Evolutionary conservation across 1,140 invertebrate species (phyloP).

Genomic region (Neotoxoptera formosana): DNA sequence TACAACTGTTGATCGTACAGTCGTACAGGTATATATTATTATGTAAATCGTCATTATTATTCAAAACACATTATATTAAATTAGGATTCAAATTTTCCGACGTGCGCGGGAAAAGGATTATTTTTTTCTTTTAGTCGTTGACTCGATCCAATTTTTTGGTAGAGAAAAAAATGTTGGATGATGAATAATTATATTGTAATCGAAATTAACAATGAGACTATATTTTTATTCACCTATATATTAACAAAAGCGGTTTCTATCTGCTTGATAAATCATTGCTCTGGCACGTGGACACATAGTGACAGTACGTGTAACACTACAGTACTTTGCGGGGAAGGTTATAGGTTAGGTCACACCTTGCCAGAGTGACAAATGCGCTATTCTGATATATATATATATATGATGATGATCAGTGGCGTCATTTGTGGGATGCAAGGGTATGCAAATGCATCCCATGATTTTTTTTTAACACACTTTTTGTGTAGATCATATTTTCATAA

Average conservation of each 20-base stretch:
- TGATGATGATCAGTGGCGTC: too few relatives aligned
- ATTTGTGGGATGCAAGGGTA: too few relatives aligned
- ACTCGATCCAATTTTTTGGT: background rate
- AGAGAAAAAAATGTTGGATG: too few relatives aligned
- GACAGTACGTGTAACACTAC: too few relatives aligned
- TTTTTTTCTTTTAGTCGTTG: background rate
- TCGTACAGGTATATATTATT: background rate
- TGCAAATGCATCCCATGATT: too few relatives aligned
- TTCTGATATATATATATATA: background rate
- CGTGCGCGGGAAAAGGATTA: background rate
- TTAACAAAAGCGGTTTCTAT: background rate
- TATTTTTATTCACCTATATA: background rate
- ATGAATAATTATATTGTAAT: background rate
- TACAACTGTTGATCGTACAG: background rate
- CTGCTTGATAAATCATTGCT: background rate
- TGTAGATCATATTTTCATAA: too few relatives aligned
- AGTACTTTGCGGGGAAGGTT: too few relatives aligned
- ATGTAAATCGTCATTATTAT: background rate
- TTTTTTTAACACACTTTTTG: too few relatives aligned
- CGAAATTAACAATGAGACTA: background rate
- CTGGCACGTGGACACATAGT: background rate
- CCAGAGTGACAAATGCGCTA: background rate
- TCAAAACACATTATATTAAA: background rate
- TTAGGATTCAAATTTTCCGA: background rate
- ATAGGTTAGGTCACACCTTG: background rate